Conservation (phyloP, 1,140 invertebrate species). For the Diabrotica virgifera region DNA sequence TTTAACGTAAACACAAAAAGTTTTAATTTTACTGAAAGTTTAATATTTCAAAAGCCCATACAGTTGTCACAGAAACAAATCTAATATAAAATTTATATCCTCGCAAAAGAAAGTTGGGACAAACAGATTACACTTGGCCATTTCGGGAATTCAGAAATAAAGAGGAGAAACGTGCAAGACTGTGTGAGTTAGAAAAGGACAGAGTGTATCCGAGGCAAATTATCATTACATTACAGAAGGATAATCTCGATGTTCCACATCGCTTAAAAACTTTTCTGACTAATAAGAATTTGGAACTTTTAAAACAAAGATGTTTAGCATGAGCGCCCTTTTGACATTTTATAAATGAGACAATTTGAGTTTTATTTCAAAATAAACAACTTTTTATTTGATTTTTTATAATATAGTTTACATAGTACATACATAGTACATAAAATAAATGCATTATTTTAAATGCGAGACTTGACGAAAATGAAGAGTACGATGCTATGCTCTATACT, state of each 20-base stretch:
- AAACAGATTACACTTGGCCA: constrained; percentile 15
- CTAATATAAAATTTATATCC: constrained; percentile 16
- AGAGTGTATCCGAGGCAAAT: constrained; percentile 10
- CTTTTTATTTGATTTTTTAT: no score
- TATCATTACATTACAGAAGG: constrained; percentile 17
- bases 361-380: no score
- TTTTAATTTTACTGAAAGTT: neutral
- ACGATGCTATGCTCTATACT: no score
- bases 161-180: constrained; percentile 11
- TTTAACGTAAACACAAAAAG: neutral
- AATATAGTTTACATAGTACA: no score
- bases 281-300: constrained; percentile 18
- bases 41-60: constrained; percentile 13
- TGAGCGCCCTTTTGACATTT: no score
- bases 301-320: neutral
- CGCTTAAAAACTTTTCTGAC: constrained; percentile 19
- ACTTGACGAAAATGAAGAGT: no score
- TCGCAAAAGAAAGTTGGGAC: constrained; percentile 3
- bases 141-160: constrained; percentile 16
- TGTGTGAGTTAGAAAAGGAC: neutral
- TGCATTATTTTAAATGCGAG: no score
- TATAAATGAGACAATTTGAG: no score
- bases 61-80: constrained; percentile 18
- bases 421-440: no score
- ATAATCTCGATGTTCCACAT: constrained; percentile 21